Evolutionary conservation across 2,888 invertebrate species (phyloP), one percentile per base, ranked within the genome.

Genomic region (Strigamia crassipes): DNA sequence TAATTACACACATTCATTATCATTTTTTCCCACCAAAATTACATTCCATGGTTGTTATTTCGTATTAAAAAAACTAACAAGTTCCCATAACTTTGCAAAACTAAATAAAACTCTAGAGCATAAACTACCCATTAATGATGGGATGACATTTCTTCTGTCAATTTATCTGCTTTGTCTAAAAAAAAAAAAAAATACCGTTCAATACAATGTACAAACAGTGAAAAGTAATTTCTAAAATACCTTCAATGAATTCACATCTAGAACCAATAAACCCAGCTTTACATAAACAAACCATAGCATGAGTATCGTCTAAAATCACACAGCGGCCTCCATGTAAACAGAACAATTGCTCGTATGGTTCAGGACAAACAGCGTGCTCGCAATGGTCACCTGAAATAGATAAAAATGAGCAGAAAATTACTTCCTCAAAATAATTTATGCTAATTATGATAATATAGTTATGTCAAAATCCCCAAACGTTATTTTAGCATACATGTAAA

Each of bases 271-370:
- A 79, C 23, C 46, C 46, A n/a, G 38, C 15, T 18, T n/a, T 41
- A 42, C 79, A 79, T 5, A 79, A 23, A 42, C 79, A 79, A 42
- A 79, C 79, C 79, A 41, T 79, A 21, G 41, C 79, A 23, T 79
- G 41, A 15, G 79, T 42, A 13, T 79, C 79, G 12, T 79, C 42
- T 15, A 79, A 21, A 23, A 41, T 46, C 18, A 79, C 46, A 46
- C 79, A 79, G 10, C 13, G 34, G 15, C 41, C 79, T n/a, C 79
- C 79, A 21, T 79, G 41, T n/a, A 79, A 18, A 21, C 79, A 79
- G 13, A 42, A 79, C 23, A n/a, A 79, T 41, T 79, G 38, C n/a
- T n/a, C 42, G 10, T 79, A 79, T 6, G 38, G 34, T 12, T 38
- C 79, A 9, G 79, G 79, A 42, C 79, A 79, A 42, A 79, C 42